Percentiles rank a stretch among this genome's conserved stretches.
phyloP scores from a whole-genome alignment of 2,888 invertebrate genomes.

The Amorpha juglandis region DNA sequence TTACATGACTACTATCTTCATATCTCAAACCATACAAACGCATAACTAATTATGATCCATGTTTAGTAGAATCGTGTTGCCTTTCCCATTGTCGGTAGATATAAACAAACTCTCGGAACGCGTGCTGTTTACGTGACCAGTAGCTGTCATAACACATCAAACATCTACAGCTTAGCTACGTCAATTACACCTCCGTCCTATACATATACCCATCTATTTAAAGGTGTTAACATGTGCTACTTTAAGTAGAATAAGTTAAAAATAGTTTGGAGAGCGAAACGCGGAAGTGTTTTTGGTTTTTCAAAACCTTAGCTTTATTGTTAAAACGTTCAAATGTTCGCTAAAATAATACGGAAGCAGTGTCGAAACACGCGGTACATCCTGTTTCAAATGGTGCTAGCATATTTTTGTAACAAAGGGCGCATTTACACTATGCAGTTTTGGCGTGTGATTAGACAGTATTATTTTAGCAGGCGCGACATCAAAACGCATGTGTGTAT shows the following conservation, averaged over 20 bases:
- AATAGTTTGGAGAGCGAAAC: neutral
- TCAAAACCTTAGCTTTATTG: neutral
- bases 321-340: neutral
- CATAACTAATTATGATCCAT: conserved; percentile 5
- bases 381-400: neutral
- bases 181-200: neutral
- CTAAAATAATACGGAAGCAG: neutral
- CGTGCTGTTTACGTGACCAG: conserved; percentile 73
- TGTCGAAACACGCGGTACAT: neutral
- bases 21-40: neutral
- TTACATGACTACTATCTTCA: neutral
- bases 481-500: too few species aligned
- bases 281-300: neutral
- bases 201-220: conserved; percentile 7
- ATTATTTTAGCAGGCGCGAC: too few species aligned
- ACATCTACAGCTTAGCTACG: neutral
- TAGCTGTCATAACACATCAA: conserved; percentile 68
- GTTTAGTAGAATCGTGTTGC: conserved; percentile 26
- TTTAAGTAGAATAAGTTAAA: neutral
- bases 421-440: too few species aligned
- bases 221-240: neutral
- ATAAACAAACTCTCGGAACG: conserved; percentile 60
- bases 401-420: neutral
- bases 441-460: too few species aligned
- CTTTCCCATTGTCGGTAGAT: conserved; percentile 47